Evolutionary conservation across 1,140 invertebrate species (phyloP).

Genomic region (Homalodisca vitripennis): DNA sequence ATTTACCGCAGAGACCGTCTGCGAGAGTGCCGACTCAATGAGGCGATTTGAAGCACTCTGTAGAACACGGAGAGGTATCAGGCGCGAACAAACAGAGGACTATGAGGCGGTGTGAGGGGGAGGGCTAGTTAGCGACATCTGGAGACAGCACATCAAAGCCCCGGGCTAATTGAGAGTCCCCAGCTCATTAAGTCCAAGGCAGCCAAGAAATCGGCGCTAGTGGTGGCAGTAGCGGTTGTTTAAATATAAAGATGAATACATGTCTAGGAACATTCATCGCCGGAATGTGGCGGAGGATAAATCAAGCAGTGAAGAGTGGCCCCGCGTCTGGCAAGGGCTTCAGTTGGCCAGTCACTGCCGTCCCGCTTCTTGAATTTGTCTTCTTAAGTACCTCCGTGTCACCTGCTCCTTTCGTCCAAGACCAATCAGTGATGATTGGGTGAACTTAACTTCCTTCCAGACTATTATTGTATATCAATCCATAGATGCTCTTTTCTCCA

Average conservation of each 20-base stretch:
- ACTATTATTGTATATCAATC: too few relatives aligned
- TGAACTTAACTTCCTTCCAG: too few relatives aligned
- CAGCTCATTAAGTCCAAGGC: background rate
- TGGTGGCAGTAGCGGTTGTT: background rate
- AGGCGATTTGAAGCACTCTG: too few relatives aligned
- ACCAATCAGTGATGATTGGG: too few relatives aligned
- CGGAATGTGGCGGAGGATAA: conserved; percentile 1
- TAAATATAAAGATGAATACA: conserved; percentile 6
- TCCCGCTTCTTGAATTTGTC: too few relatives aligned
- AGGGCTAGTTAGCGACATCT: conserved; percentile 5
- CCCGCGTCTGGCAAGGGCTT: too few relatives aligned
- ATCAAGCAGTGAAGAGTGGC: conserved; percentile 1
- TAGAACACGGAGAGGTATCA: background rate
- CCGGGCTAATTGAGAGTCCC: conserved; percentile 4
- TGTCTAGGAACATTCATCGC: background rate
- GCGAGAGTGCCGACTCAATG: too few relatives aligned
- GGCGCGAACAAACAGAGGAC: background rate
- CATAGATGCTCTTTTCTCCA: too few relatives aligned
- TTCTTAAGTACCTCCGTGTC: too few relatives aligned
- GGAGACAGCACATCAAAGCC: conserved; percentile 9
- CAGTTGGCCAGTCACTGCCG: too few relatives aligned
- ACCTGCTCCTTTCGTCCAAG: too few relatives aligned
- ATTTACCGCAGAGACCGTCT: too few relatives aligned
- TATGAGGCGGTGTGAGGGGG: conserved; percentile 8
- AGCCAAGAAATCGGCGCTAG: conserved; percentile 13